These are phyloP conservation scores for Diplazon laetatorius DNA, from an alignment of 2,888 invertebrate genomes.

Conservation along the genomic window DNA sequence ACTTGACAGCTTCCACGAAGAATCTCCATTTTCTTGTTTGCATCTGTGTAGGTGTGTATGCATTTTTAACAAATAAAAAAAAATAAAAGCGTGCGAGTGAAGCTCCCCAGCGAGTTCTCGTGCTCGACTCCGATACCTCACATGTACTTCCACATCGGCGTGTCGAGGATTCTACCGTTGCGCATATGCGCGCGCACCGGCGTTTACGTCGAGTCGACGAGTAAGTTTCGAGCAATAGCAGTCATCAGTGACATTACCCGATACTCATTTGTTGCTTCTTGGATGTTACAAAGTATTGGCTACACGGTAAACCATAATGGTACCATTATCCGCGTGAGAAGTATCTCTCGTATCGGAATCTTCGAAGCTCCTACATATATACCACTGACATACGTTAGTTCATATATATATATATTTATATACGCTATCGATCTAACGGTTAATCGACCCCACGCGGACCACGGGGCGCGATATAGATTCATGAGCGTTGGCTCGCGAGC, in stretches of 20 bases:
- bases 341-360: conserved; percentile 63
- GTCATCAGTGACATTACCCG: conserved; percentile 64
- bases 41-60: too few species aligned
- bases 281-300: conserved; percentile 35
- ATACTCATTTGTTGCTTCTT: conserved; percentile 58
- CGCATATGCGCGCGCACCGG: background rate
- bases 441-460: conserved; percentile 66
- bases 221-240: conserved; percentile 53
- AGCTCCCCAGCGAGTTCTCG: background rate
- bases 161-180: conserved; percentile 52
- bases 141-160: too few species aligned
- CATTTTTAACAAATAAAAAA: too few species aligned
- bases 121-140: conserved; percentile 32
- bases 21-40: too few species aligned
- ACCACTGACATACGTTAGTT: conserved; percentile 9
- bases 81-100: conserved; percentile 2
- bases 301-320: conserved; percentile 8
- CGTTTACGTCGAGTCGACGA: background rate
- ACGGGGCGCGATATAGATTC: conserved; percentile 61
- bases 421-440: conserved; percentile 63
- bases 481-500: conserved; percentile 57
- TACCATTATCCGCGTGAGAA: conserved; percentile 58
- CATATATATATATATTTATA: too few species aligned
- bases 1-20: background rate
- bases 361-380: conserved; percentile 18